Evolutionary conservation across 1,140 invertebrate species (phyloP).

Genomic region (Phocides pigmalion): DNA sequence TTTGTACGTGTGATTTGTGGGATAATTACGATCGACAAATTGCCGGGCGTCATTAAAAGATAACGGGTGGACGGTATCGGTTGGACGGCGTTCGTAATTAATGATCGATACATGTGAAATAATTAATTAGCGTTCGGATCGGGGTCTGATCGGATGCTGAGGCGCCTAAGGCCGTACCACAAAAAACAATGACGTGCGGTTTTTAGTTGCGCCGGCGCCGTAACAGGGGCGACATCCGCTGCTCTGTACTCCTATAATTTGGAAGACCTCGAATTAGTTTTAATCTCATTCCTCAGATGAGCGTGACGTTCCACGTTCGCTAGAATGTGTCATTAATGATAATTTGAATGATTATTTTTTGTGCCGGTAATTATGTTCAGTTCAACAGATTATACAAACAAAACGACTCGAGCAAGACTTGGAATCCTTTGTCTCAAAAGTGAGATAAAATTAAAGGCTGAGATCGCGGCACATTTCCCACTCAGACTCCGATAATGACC

Average conservation of each 20-base stretch:
- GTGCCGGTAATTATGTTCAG: slow-evolving; percentile 41
- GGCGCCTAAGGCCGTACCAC: slow-evolving; percentile 65
- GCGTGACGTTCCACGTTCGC: slow-evolving; percentile 69
- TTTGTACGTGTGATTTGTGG: slow-evolving; percentile 72
- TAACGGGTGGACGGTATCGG: slow-evolving; percentile 73
- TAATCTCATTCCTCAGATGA: slow-evolving; percentile 72
- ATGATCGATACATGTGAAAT: slow-evolving; percentile 82
- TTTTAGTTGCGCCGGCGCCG: slow-evolving; percentile 73
- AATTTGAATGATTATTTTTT: slow-evolving; percentile 69
- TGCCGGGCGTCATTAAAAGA: slow-evolving; percentile 76
- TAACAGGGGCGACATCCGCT: slow-evolving; percentile 71
- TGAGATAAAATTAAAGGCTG: slow-evolving; percentile 28
- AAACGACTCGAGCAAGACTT: slow-evolving; percentile 26
- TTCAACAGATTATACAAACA: slow-evolving; percentile 35
- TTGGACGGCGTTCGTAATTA: slow-evolving; percentile 72
- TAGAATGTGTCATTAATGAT: slow-evolving; percentile 78
- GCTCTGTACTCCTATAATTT: slow-evolving; percentile 76
- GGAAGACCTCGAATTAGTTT: slow-evolving; percentile 79
- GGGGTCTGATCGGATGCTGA: slow-evolving; percentile 61
- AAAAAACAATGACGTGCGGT: slow-evolving; percentile 83
- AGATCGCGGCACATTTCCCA: slow-evolving; percentile 38
- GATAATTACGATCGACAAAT: slow-evolving; percentile 81
- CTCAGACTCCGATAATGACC: slow-evolving; percentile 46
- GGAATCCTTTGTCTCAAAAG: slow-evolving; percentile 32
- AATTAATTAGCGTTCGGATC: slow-evolving; percentile 79